Evolutionary conservation across 2,113 vertebrate species (phyloP).

Genomic region (Cephalopholis sonnerati): DNA sequence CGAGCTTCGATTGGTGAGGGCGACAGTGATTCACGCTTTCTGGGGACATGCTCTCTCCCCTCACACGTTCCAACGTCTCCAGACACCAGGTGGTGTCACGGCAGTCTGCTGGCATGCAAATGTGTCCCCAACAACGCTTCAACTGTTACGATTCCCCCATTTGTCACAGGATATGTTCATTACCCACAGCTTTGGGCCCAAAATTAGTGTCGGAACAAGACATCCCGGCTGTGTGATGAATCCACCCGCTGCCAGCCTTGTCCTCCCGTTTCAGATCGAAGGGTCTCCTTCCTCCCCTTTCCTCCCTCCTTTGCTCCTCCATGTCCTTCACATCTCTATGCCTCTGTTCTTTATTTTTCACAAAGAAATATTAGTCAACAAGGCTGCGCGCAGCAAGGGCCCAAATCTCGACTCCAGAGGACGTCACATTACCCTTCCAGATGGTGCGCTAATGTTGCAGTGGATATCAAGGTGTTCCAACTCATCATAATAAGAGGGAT

Average conservation of each 20-base stretch:
- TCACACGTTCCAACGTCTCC: slow-evolving; percentile 66
- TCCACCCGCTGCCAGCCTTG: slow-evolving; percentile 75
- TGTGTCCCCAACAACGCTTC: slow-evolving; percentile 77
- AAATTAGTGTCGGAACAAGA: slow-evolving; percentile 86
- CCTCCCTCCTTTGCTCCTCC: slow-evolving; percentile 53
- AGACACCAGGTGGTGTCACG: slow-evolving; percentile 86
- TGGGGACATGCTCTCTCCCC: slow-evolving; percentile 63
- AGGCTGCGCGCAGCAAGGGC: slow-evolving; percentile 67
- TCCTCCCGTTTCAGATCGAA: slow-evolving; percentile 72
- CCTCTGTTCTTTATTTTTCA: slow-evolving; percentile 75
- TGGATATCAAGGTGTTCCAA: slow-evolving; percentile 85
- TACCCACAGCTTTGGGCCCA: slow-evolving; percentile 83
- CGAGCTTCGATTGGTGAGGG: slow-evolving; percentile 20
- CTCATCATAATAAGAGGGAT: slow-evolving; percentile 85
- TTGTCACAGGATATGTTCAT: slow-evolving; percentile 86
- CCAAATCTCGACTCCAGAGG: slow-evolving; percentile 76
- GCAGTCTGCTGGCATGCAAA: slow-evolving; percentile 84
- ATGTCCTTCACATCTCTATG: slow-evolving; percentile 80
- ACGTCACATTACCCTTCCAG: slow-evolving; percentile 84
- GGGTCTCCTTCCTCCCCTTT: slow-evolving; percentile 52
- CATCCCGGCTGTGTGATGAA: slow-evolving; percentile 83
- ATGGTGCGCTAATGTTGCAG: slow-evolving; percentile 84
- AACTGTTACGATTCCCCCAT: slow-evolving; percentile 78
- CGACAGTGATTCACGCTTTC: slow-evolving; percentile 59
- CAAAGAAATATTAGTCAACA: slow-evolving; percentile 83